Percentiles rank a stretch among this genome's conserved stretches.
phyloP scores from a whole-genome alignment of 2,888 invertebrate species.

The Galeruca laticollis region DNA sequence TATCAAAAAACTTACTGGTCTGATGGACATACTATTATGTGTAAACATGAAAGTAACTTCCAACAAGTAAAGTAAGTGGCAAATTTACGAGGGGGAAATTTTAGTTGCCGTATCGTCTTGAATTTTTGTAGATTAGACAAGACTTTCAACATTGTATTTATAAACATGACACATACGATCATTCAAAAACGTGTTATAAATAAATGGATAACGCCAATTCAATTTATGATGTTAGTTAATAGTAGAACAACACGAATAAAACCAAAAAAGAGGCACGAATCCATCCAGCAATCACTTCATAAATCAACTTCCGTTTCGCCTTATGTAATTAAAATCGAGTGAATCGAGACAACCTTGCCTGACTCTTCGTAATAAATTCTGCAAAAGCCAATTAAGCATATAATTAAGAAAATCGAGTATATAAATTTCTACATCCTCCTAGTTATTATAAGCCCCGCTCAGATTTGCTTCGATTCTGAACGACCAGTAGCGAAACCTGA shows the following conservation, averaged over 20 bases:
- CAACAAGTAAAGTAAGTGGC: too few relatives aligned
- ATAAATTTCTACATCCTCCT: conserved; percentile 46
- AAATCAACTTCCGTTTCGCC: conserved; percentile 45
- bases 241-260: not conserved
- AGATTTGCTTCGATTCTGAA: conserved; percentile 20
- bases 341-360: conserved; percentile 42
- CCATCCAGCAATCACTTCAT: conserved; percentile 40
- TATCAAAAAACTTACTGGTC: too few relatives aligned
- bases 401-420: conserved; percentile 47
- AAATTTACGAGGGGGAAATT: too few relatives aligned
- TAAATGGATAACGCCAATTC: not conserved
- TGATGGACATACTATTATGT: too few relatives aligned
- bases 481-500: conserved; percentile 28
- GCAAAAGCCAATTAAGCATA: conserved; percentile 45
- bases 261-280: conserved; percentile 17
- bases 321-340: conserved; percentile 39
- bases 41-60: too few relatives aligned
- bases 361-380: conserved; percentile 41
- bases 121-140: too few relatives aligned
- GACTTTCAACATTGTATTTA: not conserved
- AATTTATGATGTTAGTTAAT: not conserved
- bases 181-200: not conserved
- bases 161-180: not conserved
- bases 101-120: too few relatives aligned
- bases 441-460: conserved; percentile 37